A percentile compares a stretch with the other conserved stretches of the same genome.
Evolutionary conservation across 1,140 invertebrate genomes (phyloP).

Genomic region (Drosophila willistoni): DNA sequence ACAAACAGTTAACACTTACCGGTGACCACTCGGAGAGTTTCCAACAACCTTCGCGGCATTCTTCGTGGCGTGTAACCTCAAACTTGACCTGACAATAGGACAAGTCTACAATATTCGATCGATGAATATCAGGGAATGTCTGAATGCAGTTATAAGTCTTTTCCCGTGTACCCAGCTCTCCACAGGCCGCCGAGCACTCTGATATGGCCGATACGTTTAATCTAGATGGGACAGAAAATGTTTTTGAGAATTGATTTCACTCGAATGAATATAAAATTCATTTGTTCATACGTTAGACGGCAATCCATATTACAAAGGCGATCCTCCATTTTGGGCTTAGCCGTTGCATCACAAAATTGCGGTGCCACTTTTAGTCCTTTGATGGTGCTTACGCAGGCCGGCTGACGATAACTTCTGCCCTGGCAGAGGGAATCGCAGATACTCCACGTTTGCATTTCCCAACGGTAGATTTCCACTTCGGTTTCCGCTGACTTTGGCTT

Average conservation of each 20-base stretch:
- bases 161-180: constrained; percentile 85
- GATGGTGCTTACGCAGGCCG: constrained; percentile 71
- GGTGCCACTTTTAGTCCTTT: constrained; percentile 83
- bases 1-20: constrained; percentile 73
- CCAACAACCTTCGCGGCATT: constrained; percentile 90
- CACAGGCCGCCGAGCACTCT: constrained; percentile 90
- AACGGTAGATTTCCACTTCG: constrained; percentile 77
- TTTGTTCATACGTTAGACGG: constrained; percentile 84
- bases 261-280: neutral
- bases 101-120: constrained; percentile 82
- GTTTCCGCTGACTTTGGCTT: constrained; percentile 50
- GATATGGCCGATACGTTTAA: constrained; percentile 83
- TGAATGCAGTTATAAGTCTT: constrained; percentile 84
- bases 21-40: constrained; percentile 88
- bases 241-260: neutral
- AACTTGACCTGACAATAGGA: constrained; percentile 84
- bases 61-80: constrained; percentile 84
- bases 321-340: constrained; percentile 83
- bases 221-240: constrained; percentile 28
- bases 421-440: constrained; percentile 83
- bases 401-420: constrained; percentile 79
- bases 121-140: constrained; percentile 69
- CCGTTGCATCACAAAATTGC: constrained; percentile 83
- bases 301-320: constrained; percentile 85
- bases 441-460: constrained; percentile 80